A percentile compares a stretch with the other conserved stretches of the same genome.
Evolutionary conservation across 2,113 vertebrate species (phyloP).

Genomic region (Delphinus delphis): DNA sequence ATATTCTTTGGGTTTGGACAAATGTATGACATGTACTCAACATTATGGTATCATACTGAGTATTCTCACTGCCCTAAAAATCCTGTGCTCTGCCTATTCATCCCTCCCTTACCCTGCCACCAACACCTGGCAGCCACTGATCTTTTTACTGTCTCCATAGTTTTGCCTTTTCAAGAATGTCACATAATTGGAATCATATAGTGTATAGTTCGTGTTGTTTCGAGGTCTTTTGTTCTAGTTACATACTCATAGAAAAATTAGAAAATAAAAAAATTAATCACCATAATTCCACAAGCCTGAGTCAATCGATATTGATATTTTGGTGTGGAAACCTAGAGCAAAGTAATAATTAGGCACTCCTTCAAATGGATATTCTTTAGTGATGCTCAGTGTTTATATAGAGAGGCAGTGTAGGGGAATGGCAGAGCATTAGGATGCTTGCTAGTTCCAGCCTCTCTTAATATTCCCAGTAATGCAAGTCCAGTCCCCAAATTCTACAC

Average conservation of each 20-base stretch:
- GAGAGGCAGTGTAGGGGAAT: not conserved
- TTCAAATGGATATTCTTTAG: slow-evolving; percentile 5
- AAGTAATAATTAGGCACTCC: not conserved
- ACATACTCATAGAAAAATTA: slow-evolving; percentile 27
- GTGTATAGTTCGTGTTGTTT: not conserved
- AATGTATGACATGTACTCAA: not conserved
- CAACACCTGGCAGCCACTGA: not conserved
- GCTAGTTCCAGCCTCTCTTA: not conserved
- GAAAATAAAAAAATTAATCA: slow-evolving; percentile 40
- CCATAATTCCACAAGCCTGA: slow-evolving; percentile 29
- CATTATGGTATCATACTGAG: not conserved
- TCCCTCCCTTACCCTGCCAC: not conserved
- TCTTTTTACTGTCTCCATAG: not conserved
- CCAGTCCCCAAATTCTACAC: not conserved
- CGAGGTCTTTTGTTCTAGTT: not conserved
- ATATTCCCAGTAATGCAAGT: not conserved
- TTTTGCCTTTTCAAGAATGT: not conserved
- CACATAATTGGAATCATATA: not conserved
- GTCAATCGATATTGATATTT: not conserved
- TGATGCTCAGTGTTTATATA: not conserved
- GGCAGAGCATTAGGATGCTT: not conserved
- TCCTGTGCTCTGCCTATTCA: not conserved
- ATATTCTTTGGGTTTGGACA: not conserved
- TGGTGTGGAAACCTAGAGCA: not conserved
- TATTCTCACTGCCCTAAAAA: not conserved